Conservation (phyloP, 2,797 vertebrate genomes). For the Paguma larvata region DNA sequence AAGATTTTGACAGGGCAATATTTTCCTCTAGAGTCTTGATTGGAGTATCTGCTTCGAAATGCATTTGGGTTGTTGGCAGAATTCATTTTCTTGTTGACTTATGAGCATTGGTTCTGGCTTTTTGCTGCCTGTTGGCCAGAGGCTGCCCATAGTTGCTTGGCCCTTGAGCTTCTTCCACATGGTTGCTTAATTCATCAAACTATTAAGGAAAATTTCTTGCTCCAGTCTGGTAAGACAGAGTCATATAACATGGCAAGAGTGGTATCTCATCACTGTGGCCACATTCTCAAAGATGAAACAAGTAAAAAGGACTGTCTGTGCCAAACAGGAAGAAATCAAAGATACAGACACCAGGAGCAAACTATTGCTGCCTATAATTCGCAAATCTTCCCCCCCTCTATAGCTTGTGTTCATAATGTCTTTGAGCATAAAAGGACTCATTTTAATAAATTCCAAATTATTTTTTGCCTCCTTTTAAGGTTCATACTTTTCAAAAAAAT, state of each 20-base stretch:
- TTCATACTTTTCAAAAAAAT: background rate
- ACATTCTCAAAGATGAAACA: background rate
- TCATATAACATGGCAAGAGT: background rate
- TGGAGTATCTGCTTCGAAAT: background rate
- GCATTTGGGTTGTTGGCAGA: background rate
- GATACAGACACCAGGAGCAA: background rate
- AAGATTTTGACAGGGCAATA: background rate
- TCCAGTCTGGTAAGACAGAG: background rate
- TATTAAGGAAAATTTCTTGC: background rate
- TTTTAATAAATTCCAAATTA: background rate
- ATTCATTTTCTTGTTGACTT: background rate
- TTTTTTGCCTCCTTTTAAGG: background rate
- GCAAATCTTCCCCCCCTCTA: background rate
- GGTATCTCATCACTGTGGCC: background rate
- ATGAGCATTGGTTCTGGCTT: background rate
- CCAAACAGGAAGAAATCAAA: background rate
- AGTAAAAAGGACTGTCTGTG: background rate
- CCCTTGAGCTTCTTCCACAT: background rate
- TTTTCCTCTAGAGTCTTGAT: background rate
- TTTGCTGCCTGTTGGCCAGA: background rate
- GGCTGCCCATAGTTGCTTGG: too few relatives aligned
- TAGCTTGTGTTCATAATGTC: background rate
- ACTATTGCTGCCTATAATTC: background rate
- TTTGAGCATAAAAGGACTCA: background rate
- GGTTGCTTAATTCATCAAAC: background rate